Evolutionary conservation across 2,888 invertebrate genomes (phyloP), one percentile per base, ranked within the genome.

Genomic region (Chloroclysta siterata): DNA sequence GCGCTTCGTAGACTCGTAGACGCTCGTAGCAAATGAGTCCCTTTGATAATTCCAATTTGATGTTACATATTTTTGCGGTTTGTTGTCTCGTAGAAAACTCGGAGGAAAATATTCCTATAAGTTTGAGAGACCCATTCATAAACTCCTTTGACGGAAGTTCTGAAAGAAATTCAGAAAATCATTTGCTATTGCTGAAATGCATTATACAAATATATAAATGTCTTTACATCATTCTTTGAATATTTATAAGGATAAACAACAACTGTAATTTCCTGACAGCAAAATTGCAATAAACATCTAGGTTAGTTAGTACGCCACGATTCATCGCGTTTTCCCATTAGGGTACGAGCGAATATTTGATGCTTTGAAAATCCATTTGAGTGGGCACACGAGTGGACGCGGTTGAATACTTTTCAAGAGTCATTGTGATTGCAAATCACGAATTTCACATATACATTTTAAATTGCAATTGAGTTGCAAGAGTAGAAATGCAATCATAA

Each of bases 1-100:
- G 74, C 66, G 59, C 66, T 69, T 63, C 63, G 70, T 72, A 76
- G 75, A 52, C 63, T 59, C 53, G 60, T 64, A 65, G 65, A 54
- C 39, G 13, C 54, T 53, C 63, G 63, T 63, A 56, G 48, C 62
- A 46, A 51, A 66, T 71, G 73, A 50, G 51, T 46, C 53, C 60
- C 42, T 54, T 47, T 44, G 36, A 22, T 39, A 39, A 1, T 39
- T 3, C 8, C 36, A 36, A 36, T 39, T 39, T 11, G 36, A 11
- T 11, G 36, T 11, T 11, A 7, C 33, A 8, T 33, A 2, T 10
- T 11, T 8, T 6, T 36, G 36, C 8, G 8, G 33, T 33, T 5
- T 33, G 7, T 8, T 33, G 6, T 33, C 33, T 7, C 22, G 22
- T 22, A 22, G 33, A 7, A 33, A 33, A 39, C 2, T 3, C 36